Evolutionary conservation across 2,113 vertebrate genomes (phyloP).

Genomic region (Hymenochirus boettgeri): DNA sequence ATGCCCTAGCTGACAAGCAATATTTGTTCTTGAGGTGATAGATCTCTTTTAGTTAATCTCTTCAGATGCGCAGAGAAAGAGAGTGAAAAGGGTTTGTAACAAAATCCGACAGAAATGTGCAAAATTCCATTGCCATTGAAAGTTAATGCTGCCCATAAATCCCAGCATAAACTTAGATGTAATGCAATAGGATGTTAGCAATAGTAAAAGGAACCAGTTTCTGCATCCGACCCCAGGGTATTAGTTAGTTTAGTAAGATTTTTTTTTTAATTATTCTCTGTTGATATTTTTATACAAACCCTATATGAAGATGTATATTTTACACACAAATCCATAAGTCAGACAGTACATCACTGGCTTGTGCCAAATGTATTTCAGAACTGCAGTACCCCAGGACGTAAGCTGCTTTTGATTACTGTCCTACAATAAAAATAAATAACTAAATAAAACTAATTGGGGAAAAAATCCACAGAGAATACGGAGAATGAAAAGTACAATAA

Average conservation of each 20-base stretch:
- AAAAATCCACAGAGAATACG: slow-evolving; percentile 23
- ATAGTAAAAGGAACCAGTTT: slow-evolving; percentile 18
- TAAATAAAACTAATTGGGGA: background rate
- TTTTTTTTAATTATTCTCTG: slow-evolving; percentile 18
- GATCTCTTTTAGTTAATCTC: background rate
- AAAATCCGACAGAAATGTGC: background rate
- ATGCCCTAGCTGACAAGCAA: too few relatives aligned
- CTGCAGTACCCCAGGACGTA: slow-evolving; percentile 5
- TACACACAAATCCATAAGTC: too few relatives aligned
- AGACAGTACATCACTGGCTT: slow-evolving; percentile 14
- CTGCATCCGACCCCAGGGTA: slow-evolving; percentile 9
- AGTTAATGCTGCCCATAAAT: background rate
- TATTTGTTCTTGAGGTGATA: background rate
- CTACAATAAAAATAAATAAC: slow-evolving; percentile 5
- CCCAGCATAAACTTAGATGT: slow-evolving; percentile 8
- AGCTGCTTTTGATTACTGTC: slow-evolving; percentile 34
- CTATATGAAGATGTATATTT: slow-evolving; percentile 21
- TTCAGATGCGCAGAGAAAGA: background rate
- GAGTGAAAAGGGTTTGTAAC: background rate
- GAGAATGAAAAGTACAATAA: slow-evolving; percentile 14
- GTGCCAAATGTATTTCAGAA: slow-evolving; percentile 17
- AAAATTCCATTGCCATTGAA: background rate
- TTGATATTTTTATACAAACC: slow-evolving; percentile 24
- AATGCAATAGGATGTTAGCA: slow-evolving; percentile 7
- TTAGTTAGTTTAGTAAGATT: slow-evolving; percentile 5